Percentiles rank a stretch among this genome's conserved stretches.
Conservation (phyloP, 2,888 invertebrate species). For the Acanthosepion esculentum region DNA sequence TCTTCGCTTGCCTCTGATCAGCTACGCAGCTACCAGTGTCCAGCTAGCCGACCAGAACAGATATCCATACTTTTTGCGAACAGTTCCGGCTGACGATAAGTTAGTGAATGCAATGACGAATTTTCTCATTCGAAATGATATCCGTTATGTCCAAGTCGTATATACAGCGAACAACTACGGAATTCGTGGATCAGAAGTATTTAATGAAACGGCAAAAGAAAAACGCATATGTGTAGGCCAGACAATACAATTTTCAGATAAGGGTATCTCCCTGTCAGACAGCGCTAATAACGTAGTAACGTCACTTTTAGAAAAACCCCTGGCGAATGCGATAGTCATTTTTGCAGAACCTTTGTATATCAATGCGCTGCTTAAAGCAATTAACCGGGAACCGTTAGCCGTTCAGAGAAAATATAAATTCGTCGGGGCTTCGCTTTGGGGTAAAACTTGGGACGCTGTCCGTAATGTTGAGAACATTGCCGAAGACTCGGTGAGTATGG, state of each 20-base stretch:
- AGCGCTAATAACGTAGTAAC: constrained; percentile 64
- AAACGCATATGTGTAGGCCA: constrained; percentile 68
- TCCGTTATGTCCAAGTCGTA: constrained; percentile 74
- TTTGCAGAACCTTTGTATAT: constrained; percentile 65
- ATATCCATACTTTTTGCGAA: constrained; percentile 68
- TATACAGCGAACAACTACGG: constrained; percentile 66
- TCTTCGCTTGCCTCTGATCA: constrained; percentile 67
- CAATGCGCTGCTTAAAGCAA: constrained; percentile 63
- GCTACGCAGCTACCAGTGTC: constrained; percentile 64
- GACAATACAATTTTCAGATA: constrained; percentile 62
- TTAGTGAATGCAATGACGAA: constrained; percentile 69
- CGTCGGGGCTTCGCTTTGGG: constrained; percentile 68
- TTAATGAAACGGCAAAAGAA: constrained; percentile 56
- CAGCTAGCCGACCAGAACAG: constrained; percentile 59
- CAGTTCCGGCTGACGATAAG: constrained; percentile 69
- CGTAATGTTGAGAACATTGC: constrained; percentile 58
- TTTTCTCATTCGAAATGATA: constrained; percentile 71
- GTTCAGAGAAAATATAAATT: constrained; percentile 53
- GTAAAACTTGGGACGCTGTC: constrained; percentile 60
- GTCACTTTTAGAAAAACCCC: constrained; percentile 62
- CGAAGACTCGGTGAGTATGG: constrained; percentile 61
- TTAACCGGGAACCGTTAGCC: constrained; percentile 58
- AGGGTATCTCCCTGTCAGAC: constrained; percentile 59
- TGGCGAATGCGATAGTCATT: constrained; percentile 68
- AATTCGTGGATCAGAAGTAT: constrained; percentile 58